Conservation (phyloP, 1,140 invertebrate species). For the Andricus grossulariae region DNA sequence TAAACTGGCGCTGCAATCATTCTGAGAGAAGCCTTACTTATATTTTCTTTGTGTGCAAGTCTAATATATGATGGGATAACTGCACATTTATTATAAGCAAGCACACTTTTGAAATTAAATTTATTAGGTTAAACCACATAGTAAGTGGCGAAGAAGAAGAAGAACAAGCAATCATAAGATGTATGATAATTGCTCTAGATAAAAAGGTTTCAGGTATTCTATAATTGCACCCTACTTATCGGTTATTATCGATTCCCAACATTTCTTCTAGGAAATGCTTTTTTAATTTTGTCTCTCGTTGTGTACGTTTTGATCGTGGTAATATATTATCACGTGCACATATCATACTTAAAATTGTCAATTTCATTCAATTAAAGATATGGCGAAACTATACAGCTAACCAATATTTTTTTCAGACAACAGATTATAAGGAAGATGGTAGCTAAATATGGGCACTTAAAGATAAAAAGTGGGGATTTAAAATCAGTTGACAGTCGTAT, state of each 20-base stretch:
- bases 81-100: slow-evolving; percentile 18
- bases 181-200: slow-evolving; percentile 10
- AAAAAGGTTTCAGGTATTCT: not conserved
- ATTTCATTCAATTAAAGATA: not conserved
- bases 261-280: not conserved
- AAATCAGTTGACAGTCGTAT: slow-evolving; percentile 37
- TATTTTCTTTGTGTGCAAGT: not conserved
- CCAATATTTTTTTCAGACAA: not conserved
- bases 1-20: slow-evolving; percentile 21
- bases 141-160: slow-evolving; percentile 1
- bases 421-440: not conserved
- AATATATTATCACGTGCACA: not conserved
- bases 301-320: not conserved
- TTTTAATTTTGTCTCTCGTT: not conserved
- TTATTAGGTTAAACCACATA: slow-evolving; percentile 22
- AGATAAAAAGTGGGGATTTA: slow-evolving; percentile 3
- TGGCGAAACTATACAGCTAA: not conserved
- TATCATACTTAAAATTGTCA: not conserved
- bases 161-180: slow-evolving; percentile 7
- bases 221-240: slow-evolving; percentile 18
- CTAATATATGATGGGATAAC: slow-evolving; percentile 20
- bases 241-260: not conserved
- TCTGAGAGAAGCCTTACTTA: not conserved
- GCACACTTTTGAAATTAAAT: slow-evolving; percentile 27
- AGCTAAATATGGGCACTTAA: slow-evolving; percentile 20